A percentile compares a stretch with the other conserved stretches of the same genome.
phyloP scores from a whole-genome alignment of 2,888 invertebrate genomes.

The Spatulosminthurus flaviceps region DNA sequence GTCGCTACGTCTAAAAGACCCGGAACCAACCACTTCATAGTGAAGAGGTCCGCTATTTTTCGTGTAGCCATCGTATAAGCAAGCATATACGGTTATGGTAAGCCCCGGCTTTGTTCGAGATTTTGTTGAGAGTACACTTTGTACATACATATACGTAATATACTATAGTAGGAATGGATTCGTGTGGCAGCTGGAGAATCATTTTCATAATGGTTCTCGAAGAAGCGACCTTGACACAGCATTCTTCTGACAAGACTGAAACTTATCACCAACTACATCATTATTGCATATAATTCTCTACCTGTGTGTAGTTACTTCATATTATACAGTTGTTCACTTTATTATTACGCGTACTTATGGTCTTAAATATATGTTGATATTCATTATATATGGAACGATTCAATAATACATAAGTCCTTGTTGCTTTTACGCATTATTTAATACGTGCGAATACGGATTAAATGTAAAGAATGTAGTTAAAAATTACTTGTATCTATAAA shows the following conservation, averaged over 20 bases:
- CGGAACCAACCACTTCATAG: slow-evolving; percentile 52
- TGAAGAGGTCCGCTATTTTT: neutral
- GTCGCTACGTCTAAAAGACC: slow-evolving; percentile 59
- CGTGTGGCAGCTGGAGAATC: slow-evolving; percentile 3
- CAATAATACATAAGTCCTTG: neutral
- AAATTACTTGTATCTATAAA: too few species aligned
- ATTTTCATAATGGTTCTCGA: neutral
- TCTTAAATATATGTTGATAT: too few species aligned
- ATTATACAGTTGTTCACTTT: slow-evolving; percentile 3
- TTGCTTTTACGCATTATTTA: neutral
- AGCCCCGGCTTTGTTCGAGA: slow-evolving; percentile 5
- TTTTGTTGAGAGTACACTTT: neutral
- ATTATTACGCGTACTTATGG: too few species aligned
- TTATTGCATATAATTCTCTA: slow-evolving; percentile 32
- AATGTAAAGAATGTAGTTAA: too few species aligned
- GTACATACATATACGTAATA: neutral
- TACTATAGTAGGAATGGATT: neutral
- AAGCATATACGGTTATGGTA: neutral
- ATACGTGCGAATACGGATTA: too few species aligned
- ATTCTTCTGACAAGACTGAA: slow-evolving; percentile 50
- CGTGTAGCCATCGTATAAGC: neutral
- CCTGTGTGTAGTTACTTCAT: neutral
- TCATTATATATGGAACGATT: too few species aligned
- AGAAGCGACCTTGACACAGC: slow-evolving; percentile 48
- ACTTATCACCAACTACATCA: slow-evolving; percentile 22